Conservation (phyloP, 1,140 invertebrate species). For the Cotesia vestalis region DNA sequence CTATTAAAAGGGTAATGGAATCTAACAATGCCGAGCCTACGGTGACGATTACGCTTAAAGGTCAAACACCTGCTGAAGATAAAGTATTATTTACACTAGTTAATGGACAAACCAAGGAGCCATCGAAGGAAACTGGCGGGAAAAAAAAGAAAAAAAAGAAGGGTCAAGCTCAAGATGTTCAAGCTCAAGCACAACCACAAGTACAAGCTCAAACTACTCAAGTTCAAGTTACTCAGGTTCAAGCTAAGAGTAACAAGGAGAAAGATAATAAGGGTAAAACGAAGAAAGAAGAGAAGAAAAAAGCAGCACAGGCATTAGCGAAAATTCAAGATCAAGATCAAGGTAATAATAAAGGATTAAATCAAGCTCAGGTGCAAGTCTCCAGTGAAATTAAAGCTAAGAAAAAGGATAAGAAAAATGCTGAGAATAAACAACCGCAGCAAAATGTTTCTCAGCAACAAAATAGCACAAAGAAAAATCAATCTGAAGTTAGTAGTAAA, state of each 20-base stretch:
- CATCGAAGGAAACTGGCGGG: conserved; percentile 54
- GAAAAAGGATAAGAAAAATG: conserved; percentile 57
- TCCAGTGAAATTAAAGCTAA: conserved; percentile 53
- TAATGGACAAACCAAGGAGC: conserved; percentile 74
- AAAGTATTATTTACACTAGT: conserved; percentile 77
- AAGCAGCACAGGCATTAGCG: too few species aligned
- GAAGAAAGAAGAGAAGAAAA: too few species aligned
- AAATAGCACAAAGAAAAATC: conserved; percentile 40
- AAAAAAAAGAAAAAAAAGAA: conserved; percentile 63
- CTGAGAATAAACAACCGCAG: conserved; percentile 59
- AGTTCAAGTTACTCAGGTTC: conserved; percentile 5
- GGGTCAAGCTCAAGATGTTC: conserved; percentile 41
- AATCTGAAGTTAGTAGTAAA: conserved; percentile 42
- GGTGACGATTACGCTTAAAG: conserved; percentile 79
- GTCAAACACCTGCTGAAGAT: conserved; percentile 77
- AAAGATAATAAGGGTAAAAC: too few species aligned
- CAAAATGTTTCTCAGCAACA: conserved; percentile 41
- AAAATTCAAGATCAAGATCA: conserved; percentile 37
- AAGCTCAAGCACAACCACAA: conserved; percentile 36
- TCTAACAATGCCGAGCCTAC: conserved; percentile 73
- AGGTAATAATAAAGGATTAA: too few species aligned
- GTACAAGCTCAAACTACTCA: conserved; percentile 23
- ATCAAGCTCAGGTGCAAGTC: conserved; percentile 34
- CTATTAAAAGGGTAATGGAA: conserved; percentile 76
- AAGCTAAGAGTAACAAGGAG: not conserved